Base-by-base conservation (phyloP, 2,888 invertebrate genomes). In the Microctonus brassicae region DNA sequence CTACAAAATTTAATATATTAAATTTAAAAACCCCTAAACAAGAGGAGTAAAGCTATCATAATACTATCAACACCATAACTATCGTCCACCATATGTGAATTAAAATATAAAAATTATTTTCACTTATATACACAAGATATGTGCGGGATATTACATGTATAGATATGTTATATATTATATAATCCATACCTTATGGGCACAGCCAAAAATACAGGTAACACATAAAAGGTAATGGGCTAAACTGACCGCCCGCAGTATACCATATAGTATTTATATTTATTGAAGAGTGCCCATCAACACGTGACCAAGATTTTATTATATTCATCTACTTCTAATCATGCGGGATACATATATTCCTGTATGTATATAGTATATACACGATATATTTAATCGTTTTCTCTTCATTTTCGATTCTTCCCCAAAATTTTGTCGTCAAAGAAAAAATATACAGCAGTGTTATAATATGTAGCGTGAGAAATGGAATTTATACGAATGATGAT, bases 381-480 rank as follows among this genome's bases (percentile, higher is more conserved):
- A 47, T 47, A n/a, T 47, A n/a, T n/a, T n/a, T n/a, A n/a, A n/a
- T n/a, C n/a, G n/a, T n/a, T n/a, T n/a, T n/a, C 17, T 47, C 39
- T 39, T 24, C 26, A 42, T 62, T 2, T 24, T 24, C 39, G 9
- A 13, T 53, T 20, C 20, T 65, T 65, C 34, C 22, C 34, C 9
- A 65, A 65, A 65, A 55, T 55, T 55, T 33, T 36, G 20, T 17
- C 52, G 47, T 69, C 52, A 42, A 64, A 58, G 52, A 34, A 57
- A 57, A 61, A 64, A 57, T 34, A 47, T 47, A 17, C 17, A 47
- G n/a, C 47, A 47, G 55, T 65, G 10, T n/a, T n/a, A n/a, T n/a
- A n/a, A n/a, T n/a, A n/a, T n/a, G 33, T 17, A 70, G 64, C 70
- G 70, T 70, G 70, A 70, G 70, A 70, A 70, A 70, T 70, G 60